Conservation (phyloP, 2,888 invertebrate genomes). For the Pomacea canaliculata region DNA sequence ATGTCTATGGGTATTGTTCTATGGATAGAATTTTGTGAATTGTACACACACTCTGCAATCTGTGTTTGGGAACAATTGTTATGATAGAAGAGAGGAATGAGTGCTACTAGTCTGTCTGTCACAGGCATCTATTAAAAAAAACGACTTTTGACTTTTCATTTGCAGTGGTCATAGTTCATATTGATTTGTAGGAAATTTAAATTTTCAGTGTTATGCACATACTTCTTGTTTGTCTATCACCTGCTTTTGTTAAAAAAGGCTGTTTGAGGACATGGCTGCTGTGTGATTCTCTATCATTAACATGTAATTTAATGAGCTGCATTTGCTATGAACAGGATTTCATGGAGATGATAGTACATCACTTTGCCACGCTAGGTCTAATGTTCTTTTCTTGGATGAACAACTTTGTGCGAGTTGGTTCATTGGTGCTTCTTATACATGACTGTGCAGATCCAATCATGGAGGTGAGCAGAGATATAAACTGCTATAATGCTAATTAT, state of each 20-base stretch:
- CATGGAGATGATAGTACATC: slow-evolving; percentile 99
- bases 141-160: too few relatives aligned
- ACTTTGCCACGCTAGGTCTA: slow-evolving; percentile 90
- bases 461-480: slow-evolving; percentile 60
- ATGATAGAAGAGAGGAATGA: too few relatives aligned
- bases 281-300: too few relatives aligned
- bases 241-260: too few relatives aligned
- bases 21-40: not conserved
- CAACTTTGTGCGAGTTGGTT: slow-evolving; percentile 90
- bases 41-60: not conserved
- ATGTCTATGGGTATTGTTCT: not conserved
- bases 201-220: too few relatives aligned
- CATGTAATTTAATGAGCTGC: not conserved
- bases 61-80: too few relatives aligned
- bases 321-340: slow-evolving; percentile 74
- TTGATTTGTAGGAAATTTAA: not conserved
- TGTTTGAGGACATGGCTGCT: too few relatives aligned
- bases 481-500: too few relatives aligned
- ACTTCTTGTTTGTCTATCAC: too few relatives aligned
- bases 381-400: slow-evolving; percentile 95
- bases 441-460: slow-evolving; percentile 72
- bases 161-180: not conserved
- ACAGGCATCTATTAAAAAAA: too few relatives aligned
- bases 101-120: too few relatives aligned
- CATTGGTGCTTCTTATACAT: slow-evolving; percentile 78